These are phyloP conservation scores for Zaprionus lineosus DNA, from an alignment of 2,888 invertebrate species.

Conservation along the genomic window DNA sequence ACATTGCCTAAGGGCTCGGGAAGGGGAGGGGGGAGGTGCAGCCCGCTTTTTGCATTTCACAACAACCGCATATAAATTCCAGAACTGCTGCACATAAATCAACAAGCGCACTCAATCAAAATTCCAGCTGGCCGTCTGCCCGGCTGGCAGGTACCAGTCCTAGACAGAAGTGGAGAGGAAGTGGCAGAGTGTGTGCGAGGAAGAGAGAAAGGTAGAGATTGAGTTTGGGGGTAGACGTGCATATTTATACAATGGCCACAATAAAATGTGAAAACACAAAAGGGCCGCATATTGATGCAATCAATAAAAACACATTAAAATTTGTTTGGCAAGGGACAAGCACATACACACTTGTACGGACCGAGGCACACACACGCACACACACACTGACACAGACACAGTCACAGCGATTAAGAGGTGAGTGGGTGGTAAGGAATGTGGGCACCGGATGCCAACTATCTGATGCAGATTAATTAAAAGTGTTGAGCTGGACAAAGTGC, in stretches of 20 bases:
- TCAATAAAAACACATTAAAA: slow-evolving; percentile 69
- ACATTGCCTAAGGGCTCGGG: neutral
- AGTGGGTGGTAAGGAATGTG: neutral
- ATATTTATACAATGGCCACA: slow-evolving; percentile 40
- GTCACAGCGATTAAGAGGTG: no score
- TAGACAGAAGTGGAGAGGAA: neutral
- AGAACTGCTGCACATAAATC: slow-evolving; percentile 60
- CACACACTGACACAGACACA: no score
- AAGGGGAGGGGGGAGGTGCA: neutral
- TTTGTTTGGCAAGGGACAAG: slow-evolving; percentile 47
- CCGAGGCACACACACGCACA: no score
- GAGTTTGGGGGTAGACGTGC: neutral
- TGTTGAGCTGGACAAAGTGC: slow-evolving; percentile 70
- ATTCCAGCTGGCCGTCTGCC: slow-evolving; percentile 41
- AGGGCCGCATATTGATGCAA: slow-evolving; percentile 44
- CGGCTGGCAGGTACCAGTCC: neutral
- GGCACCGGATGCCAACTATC: slow-evolving; percentile 23
- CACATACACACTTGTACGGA: neutral
- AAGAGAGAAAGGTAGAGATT: neutral
- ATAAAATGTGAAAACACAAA: slow-evolving; percentile 31
- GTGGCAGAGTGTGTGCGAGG: neutral
- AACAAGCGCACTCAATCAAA: slow-evolving; percentile 66
- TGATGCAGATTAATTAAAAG: slow-evolving; percentile 66
- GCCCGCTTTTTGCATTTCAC: slow-evolving; percentile 24
- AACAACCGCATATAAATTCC: slow-evolving; percentile 62